These are phyloP conservation scores for Ormyrus labotus DNA, from an alignment of 2,888 invertebrate species.

Conservation along the genomic window DNA sequence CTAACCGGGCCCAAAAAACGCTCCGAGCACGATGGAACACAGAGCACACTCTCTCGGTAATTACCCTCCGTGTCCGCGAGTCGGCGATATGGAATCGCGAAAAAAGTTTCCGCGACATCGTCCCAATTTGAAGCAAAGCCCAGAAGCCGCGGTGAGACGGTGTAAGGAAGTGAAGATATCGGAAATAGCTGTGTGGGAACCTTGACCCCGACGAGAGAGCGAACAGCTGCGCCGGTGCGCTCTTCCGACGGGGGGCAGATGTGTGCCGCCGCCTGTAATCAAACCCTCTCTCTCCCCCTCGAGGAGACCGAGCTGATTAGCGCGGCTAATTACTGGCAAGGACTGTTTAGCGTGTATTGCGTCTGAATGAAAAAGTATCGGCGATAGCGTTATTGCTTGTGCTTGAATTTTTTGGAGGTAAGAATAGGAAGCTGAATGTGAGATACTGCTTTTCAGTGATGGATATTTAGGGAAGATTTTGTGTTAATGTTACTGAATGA, in stretches of 20 bases:
- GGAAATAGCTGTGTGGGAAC: constrained; percentile 1
- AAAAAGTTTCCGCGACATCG: constrained; percentile 41
- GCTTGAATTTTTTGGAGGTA: not conserved
- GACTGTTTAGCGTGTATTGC: no score
- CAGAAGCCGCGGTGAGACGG: not conserved
- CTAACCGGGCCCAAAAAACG: no score
- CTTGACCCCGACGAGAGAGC: not conserved
- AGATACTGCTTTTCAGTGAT: no score
- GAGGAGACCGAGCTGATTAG: constrained; percentile 10
- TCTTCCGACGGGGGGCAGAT: constrained; percentile 20
- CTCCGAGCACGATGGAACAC: no score
- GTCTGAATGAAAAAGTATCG: not conserved
- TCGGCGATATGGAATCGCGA: constrained; percentile 39
- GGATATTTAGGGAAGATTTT: no score
- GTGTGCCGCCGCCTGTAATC: not conserved
- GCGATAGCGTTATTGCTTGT: not conserved
- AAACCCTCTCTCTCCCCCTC: not conserved
- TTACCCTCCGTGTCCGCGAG: constrained; percentile 19
- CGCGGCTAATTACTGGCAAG: constrained; percentile 29
- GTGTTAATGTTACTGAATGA: no score
- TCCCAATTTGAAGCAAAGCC: constrained; percentile 19
- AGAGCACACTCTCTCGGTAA: not conserved
- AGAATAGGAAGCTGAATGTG: no score
- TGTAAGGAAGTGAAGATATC: constrained; percentile 35
- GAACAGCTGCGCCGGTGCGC: no score